These are phyloP conservation scores for Monomorium pharaonis DNA, from an alignment of 1,140 invertebrate species.

Conservation along the genomic window DNA sequence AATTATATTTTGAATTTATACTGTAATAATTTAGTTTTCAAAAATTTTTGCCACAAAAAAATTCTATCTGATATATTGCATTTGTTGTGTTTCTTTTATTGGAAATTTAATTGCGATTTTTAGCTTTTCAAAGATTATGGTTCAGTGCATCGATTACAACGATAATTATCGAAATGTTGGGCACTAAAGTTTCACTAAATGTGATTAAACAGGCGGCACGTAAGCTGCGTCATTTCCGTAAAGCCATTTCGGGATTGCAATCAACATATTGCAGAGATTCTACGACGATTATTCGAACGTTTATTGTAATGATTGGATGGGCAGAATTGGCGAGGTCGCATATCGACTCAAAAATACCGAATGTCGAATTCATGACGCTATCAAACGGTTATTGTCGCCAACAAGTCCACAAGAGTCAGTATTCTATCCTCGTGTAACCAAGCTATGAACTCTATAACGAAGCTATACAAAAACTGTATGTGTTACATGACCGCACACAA, in stretches of 20 bases:
- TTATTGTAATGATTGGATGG: slow-evolving; percentile 56
- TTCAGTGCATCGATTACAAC: background rate
- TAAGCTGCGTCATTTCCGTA: slow-evolving; percentile 58
- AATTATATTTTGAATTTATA: background rate
- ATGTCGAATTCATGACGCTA: slow-evolving; percentile 62
- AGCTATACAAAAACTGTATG: slow-evolving; percentile 59
- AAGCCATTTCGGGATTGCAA: slow-evolving; percentile 46
- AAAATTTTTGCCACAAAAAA: background rate
- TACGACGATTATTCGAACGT: slow-evolving; percentile 44
- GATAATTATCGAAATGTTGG: slow-evolving; percentile 37
- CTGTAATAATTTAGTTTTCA: background rate
- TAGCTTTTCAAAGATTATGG: background rate
- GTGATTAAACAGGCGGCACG: slow-evolving; percentile 46
- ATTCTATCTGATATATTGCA: background rate
- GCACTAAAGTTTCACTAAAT: slow-evolving; percentile 51
- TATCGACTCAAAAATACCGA: slow-evolving; percentile 25
- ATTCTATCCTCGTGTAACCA: background rate
- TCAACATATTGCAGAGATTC: slow-evolving; percentile 50
- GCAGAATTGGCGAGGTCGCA: slow-evolving; percentile 19
- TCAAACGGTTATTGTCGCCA: slow-evolving; percentile 49
- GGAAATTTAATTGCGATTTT: background rate
- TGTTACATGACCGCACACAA: slow-evolving; percentile 48
- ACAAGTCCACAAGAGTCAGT: slow-evolving; percentile 47
- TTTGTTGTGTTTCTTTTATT: background rate
- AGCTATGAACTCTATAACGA: slow-evolving; percentile 39